Base-by-base conservation (phyloP, 1,140 invertebrate species). In the Thaumatotibia leucotreta region DNA sequence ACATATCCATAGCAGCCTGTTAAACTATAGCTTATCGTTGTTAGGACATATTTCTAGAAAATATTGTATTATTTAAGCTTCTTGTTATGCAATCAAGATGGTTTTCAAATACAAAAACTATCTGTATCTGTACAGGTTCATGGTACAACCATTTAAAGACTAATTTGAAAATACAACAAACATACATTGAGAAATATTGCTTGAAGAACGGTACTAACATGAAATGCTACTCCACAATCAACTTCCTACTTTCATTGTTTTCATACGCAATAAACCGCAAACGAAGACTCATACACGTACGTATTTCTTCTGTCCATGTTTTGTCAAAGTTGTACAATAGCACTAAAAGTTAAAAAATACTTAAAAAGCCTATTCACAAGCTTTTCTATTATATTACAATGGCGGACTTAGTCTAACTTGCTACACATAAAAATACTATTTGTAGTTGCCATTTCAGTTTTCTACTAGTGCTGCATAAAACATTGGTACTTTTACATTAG, bases 341-440 rank as follows among this genome's bases (percentile, higher is more conserved):
- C 2, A 20, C 20, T 45, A 45, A 20, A 11, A 45, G 39, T 20
- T 20, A 6, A 45, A 20, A 20, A 45, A 6, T 20, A 45, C 14
- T 8, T 45, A 6, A 20, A 22, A 63, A 22, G 31, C 52, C 11
- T 58, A 27, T 58, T 58, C 14, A 58, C 52, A 58, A 58, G 52
- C 22, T 29, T 58, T 14, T 5, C 24, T 6, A 58, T 27, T 14
- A 22, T 23, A 24, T 52, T 24, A 52, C 23, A 24, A 52, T 52
- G 50, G 50, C 50, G 1, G 11, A 23, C 11, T 24, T 52, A 45
- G 24, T n/a, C n/a, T 58, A 24, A 58, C 4, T 58, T 27, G 5
- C 52, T 58, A 58, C 39, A 45, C 39, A 45, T 8, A 45, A 45
- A 58, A 58, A 58, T 14, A 58, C 52, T n/a, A 52, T 27, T 27